phyloP scores from a whole-genome alignment of 92 coral and sea anemone genomes.

The Chrysogorgia sp. region DNA sequence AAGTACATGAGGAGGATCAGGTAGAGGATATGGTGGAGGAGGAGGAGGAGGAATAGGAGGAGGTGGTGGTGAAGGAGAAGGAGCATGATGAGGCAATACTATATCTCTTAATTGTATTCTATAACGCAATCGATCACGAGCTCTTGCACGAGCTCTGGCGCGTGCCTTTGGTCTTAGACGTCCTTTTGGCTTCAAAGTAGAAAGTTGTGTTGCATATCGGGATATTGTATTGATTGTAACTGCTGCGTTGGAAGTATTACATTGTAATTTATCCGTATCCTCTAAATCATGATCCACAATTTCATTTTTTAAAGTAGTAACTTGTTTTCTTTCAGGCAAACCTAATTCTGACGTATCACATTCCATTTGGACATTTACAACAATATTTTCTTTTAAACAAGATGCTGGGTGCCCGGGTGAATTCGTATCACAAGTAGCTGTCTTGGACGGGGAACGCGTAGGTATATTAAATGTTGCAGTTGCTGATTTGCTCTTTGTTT shows the following conservation, averaged over 20 bases:
- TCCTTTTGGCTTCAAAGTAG: not conserved
- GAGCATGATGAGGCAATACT: not conserved
- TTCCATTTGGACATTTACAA: too few species aligned
- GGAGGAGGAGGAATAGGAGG: not conserved
- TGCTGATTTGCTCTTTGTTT: too few species aligned
- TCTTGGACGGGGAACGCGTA: not conserved
- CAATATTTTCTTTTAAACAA: too few species aligned
- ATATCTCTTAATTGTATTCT: not conserved
- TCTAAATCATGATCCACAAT: too few species aligned
- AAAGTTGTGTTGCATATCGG: not conserved
- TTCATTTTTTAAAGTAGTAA: too few species aligned
- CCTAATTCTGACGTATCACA: too few species aligned
- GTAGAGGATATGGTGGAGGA: too few species aligned
- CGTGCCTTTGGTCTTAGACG: not conserved
- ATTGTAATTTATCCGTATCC: not conserved
- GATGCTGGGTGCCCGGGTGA: not conserved
- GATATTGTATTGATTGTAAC: not conserved
- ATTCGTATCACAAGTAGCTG: not conserved
- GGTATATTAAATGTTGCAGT: too few species aligned
- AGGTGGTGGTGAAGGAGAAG: not conserved
- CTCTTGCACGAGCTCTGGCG: not conserved
- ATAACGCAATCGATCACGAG: not conserved
- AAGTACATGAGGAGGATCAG: too few species aligned
- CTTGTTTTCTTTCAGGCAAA: too few species aligned
- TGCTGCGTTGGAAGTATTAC: not conserved